These are phyloP conservation scores for Neoascia interrupta DNA, from an alignment of 2,888 invertebrate species.

Conservation along the genomic window DNA sequence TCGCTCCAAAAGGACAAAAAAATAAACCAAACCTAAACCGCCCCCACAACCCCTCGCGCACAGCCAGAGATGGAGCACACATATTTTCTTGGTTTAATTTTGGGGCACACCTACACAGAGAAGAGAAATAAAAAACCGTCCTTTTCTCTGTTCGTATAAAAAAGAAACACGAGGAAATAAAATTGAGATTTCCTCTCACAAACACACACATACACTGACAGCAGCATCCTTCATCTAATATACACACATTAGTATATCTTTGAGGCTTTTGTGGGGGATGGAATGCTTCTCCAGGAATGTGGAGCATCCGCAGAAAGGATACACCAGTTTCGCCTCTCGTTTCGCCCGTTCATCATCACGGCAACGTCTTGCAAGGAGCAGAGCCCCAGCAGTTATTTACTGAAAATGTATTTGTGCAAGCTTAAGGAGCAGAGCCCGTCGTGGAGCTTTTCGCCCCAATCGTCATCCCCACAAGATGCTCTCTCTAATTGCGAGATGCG, in stretches of 20 bases:
- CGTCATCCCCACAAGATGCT: conserved; percentile 22
- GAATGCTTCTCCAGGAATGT: conserved; percentile 56
- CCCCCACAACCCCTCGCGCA: conserved; percentile 26
- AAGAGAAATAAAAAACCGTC: conserved; percentile 38
- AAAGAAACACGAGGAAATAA: conserved; percentile 30
- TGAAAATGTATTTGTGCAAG: conserved; percentile 42
- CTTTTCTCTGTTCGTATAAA: conserved; percentile 10
- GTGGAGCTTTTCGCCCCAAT: conserved; percentile 42
- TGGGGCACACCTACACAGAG: conserved; percentile 65
- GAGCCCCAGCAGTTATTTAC: conserved; percentile 2
- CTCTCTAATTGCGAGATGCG: conserved; percentile 64
- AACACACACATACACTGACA: conserved; percentile 2
- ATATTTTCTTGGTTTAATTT: conserved; percentile 64
- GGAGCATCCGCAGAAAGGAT: conserved; percentile 56
- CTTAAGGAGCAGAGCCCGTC: conserved; percentile 16
- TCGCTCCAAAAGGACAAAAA: conserved; percentile 1
- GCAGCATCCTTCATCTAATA: conserved; percentile 16
- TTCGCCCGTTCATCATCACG: neutral
- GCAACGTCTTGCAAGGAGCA: conserved; percentile 58
- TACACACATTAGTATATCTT: conserved; percentile 46
- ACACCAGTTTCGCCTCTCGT: neutral
- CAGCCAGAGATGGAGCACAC: conserved; percentile 40
- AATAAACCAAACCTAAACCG: conserved; percentile 46
- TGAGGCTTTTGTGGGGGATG: conserved; percentile 42
- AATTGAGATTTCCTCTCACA: conserved; percentile 62